A percentile compares a stretch with the other conserved stretches of the same genome.
Evolutionary conservation across 2,797 vertebrate genomes (phyloP).

Genomic region (Glyptemys insculpta): DNA sequence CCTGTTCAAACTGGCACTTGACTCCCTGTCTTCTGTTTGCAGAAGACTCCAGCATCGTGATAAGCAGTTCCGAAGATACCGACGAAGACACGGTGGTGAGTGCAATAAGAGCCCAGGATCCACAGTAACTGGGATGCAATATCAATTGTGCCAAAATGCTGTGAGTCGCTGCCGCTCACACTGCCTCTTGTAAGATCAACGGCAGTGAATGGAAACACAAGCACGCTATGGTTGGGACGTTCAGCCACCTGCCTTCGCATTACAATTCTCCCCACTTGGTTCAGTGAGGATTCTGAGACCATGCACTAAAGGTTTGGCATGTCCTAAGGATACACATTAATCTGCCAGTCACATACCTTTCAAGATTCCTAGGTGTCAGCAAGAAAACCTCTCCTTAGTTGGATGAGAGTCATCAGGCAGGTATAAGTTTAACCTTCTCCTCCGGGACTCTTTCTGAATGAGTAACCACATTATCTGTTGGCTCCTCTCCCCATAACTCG

Average conservation of each 20-base stretch:
- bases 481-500: not conserved
- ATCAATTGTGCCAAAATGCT: not conserved
- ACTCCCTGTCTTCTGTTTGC: not conserved
- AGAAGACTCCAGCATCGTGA: slow-evolving; percentile 72
- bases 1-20: not conserved
- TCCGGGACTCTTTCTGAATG: not conserved
- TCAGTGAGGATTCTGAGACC: not conserved
- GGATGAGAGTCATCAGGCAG: not conserved
- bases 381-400: not conserved
- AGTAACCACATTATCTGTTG: not conserved
- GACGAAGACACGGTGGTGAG: slow-evolving; percentile 76
- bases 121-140: not conserved
- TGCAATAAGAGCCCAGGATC: fast-evolving
- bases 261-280: not conserved
- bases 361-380: not conserved
- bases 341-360: not conserved
- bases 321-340: not conserved
- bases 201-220: not conserved
- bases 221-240: not conserved
- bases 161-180: not conserved
- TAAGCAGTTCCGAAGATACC: slow-evolving; percentile 79
- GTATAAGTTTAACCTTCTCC: not conserved
- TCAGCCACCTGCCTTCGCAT: not conserved
- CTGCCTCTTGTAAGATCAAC: not conserved
- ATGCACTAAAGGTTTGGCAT: not conserved